Conservation (phyloP, 2,797 vertebrate species). For the Pyrocephalus nanus region DNA sequence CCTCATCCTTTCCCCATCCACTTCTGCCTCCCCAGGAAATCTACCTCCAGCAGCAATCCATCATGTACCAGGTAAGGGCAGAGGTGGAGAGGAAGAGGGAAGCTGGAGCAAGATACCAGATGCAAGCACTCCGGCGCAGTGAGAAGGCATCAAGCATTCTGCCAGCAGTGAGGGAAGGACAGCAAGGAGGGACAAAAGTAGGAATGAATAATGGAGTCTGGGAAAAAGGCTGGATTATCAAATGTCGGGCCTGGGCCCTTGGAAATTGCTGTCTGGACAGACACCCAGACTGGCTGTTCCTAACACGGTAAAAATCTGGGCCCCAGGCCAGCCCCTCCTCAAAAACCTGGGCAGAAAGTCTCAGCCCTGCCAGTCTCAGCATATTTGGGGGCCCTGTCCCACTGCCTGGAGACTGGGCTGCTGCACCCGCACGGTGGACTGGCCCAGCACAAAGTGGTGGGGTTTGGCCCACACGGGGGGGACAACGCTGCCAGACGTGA, state of each 20-base stretch:
- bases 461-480: background rate
- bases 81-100: background rate
- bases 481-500: background rate
- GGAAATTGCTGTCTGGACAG: background rate
- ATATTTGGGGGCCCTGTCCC: background rate
- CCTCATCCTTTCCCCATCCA: background rate
- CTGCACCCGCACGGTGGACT: background rate
- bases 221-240: constrained; percentile 9
- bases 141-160: background rate
- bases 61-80: background rate
- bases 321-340: constrained; percentile 1
- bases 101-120: background rate
- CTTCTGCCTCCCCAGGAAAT: background rate
- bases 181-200: background rate
- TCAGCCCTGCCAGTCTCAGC: background rate
- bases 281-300: background rate
- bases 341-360: background rate
- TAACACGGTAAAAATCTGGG: background rate
- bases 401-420: constrained; percentile 30
- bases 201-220: background rate
- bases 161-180: background rate
- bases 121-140: background rate
- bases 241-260: background rate
- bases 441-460: background rate
- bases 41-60: background rate